A percentile compares a stretch with the other conserved stretches of the same genome.
These are phyloP conservation scores for Geopemphigus sp. DNA, from an alignment of 1,140 invertebrate species.

Conservation along the genomic window DNA sequence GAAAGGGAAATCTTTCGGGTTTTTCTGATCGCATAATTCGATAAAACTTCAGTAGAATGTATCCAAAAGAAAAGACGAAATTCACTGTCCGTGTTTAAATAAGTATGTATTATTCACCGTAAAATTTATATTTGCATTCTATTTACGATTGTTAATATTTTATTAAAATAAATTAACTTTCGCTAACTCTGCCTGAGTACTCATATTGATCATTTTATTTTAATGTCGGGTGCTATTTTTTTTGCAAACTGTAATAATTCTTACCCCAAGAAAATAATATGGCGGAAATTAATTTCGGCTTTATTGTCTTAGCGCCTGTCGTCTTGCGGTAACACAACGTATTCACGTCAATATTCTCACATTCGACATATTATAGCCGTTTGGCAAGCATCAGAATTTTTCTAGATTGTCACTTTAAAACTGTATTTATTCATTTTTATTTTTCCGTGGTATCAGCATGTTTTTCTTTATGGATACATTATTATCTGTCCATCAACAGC, in stretches of 20 bases:
- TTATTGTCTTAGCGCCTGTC: not conserved
- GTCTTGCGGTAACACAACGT: not conserved
- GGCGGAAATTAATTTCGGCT: not conserved
- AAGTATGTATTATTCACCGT: too few species aligned
- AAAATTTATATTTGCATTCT: too few species aligned
- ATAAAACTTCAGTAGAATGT: not conserved
- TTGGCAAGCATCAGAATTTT: slow-evolving; percentile 15
- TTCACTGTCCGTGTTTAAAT: too few species aligned
- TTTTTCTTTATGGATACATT: not conserved
- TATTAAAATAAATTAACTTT: too few species aligned
- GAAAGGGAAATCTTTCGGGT: slow-evolving; percentile 14
- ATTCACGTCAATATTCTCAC: not conserved
- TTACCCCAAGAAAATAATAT: not conserved
- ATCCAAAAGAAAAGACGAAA: too few species aligned
- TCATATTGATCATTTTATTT: too few species aligned
- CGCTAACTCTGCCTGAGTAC: too few species aligned
- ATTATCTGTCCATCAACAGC: not conserved
- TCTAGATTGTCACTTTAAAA: not conserved
- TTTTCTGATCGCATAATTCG: slow-evolving; percentile 10
- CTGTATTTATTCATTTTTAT: not conserved
- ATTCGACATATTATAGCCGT: not conserved
- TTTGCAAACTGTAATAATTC: too few species aligned
- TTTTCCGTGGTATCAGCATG: not conserved
- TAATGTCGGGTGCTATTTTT: too few species aligned
- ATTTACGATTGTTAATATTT: too few species aligned